Base-by-base conservation (phyloP, 2,113 vertebrate species). In the Gopherus flavomarginatus region DNA sequence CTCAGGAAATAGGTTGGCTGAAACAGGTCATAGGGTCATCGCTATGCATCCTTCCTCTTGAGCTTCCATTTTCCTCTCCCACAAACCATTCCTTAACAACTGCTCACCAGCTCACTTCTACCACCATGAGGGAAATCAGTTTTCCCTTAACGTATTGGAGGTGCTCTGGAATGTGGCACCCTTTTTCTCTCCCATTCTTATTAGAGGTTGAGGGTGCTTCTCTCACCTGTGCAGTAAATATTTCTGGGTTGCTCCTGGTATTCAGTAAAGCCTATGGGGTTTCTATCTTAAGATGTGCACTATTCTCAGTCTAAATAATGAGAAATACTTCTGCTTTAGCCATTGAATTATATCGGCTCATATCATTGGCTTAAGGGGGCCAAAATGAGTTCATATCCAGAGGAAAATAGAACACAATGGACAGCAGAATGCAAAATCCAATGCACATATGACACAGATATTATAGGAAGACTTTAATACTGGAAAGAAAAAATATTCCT, bases 11-110 rank as follows among this genome's bases (percentile, higher is more conserved):
- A 95, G 8, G 50, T 94, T 96, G 92, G 94, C 86, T 88, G 72
- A 47, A 4, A 95, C 95, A 97, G 93, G 90, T 92, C 96, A 95
- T 95, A 97, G 98, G 97, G 97, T 98, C 98, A 97, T 85, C 94
- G 90, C 89, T 95, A 95, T 44, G 95, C 97, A 98, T 97, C 98
- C 97, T 97, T 97, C 96, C 98, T 98, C 93, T 94, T 88, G 87
- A 96, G 69, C 93, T 94, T 97, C 95, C 95, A 97, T 80, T 90
- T 96, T 97, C 97, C 98, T 97, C 92, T 95, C 95, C 44, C 91
- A 8, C 5, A 97, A 93, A 86, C 94, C 86, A 97, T 2, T 5
- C 92, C 91, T 47, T 95, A 97, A 95, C 97, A 95, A 42, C 96
- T 97, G 97, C 91, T 97, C 65, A 52, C 90, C 94, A 72, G 81